A percentile compares a stretch with the other conserved stretches of the same genome.
Conservation (phyloP, 2,113 vertebrate species). For the Columba livia region DNA sequence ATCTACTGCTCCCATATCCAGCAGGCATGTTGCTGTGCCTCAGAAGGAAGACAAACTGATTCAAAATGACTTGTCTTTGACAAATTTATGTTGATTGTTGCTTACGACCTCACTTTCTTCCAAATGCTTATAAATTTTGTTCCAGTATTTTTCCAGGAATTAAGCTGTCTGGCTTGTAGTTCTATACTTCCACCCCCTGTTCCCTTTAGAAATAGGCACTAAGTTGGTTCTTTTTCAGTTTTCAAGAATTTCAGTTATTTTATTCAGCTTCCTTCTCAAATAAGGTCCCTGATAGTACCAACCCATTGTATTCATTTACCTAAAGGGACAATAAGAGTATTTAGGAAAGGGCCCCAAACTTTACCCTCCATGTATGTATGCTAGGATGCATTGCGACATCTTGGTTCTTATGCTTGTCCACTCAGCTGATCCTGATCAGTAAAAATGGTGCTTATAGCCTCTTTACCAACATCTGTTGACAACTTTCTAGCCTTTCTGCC, state of each 20-base stretch:
- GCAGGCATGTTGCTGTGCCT: background rate
- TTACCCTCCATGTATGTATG: background rate
- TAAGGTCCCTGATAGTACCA: background rate
- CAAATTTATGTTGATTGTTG: background rate
- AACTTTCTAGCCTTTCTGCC: background rate
- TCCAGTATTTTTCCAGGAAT: slow-evolving; percentile 2
- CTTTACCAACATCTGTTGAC: background rate
- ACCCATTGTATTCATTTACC: background rate
- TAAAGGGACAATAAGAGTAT: background rate
- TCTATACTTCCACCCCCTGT: background rate
- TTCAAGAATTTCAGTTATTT: background rate
- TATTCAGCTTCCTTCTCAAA: background rate
- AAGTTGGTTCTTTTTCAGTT: background rate
- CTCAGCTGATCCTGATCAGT: background rate
- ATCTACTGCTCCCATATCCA: background rate
- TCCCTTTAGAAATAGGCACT: background rate
- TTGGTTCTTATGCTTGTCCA: background rate
- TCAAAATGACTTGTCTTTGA: background rate
- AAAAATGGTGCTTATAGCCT: background rate
- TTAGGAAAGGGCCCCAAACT: background rate
- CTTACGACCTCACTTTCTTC: background rate
- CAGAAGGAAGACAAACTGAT: background rate
- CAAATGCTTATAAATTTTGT: background rate
- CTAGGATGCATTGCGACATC: background rate
- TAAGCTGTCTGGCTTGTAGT: background rate